Percentiles rank a stretch among this genome's conserved stretches.
Conservation (phyloP, 2,888 invertebrate species). For the Rhagophthalmus giganteus region DNA sequence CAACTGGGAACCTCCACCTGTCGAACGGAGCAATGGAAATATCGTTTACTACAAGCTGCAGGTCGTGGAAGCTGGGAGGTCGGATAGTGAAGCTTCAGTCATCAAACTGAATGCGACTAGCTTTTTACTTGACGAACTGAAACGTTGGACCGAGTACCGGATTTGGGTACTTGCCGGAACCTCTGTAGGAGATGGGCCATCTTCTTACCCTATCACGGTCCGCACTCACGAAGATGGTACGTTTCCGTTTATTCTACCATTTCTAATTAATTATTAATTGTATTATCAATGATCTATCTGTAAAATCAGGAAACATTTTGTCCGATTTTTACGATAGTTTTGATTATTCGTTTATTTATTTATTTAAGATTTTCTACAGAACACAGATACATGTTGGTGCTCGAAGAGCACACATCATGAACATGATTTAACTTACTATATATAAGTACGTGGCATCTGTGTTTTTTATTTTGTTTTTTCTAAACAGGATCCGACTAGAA, state of each 20-base stretch:
- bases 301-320: slow-evolving; percentile 2
- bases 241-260: slow-evolving; percentile 54
- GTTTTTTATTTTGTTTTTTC: slow-evolving; percentile 15
- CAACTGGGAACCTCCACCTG: slow-evolving; percentile 90
- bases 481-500: slow-evolving; percentile 20
- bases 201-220: slow-evolving; percentile 87
- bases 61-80: slow-evolving; percentile 81
- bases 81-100: slow-evolving; percentile 82
- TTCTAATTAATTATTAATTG: neutral
- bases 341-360: neutral
- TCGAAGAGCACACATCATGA: too few species aligned
- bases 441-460: slow-evolving; percentile 9
- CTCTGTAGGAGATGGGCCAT: slow-evolving; percentile 93
- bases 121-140: slow-evolving; percentile 85
- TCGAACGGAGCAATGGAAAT: slow-evolving; percentile 87
- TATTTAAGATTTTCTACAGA: neutral
- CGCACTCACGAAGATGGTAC: slow-evolving; percentile 99
- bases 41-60: slow-evolving; percentile 95
- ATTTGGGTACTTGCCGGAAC: slow-evolving; percentile 97
- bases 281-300: slow-evolving; percentile 5
- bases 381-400: neutral
- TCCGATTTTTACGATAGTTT: neutral
- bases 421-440: too few species aligned
- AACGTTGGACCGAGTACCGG: slow-evolving; percentile 94
- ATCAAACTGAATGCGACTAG: slow-evolving; percentile 78